Evolutionary conservation across 2,113 vertebrate genomes (phyloP).

Genomic region (Clarias batrachus): DNA sequence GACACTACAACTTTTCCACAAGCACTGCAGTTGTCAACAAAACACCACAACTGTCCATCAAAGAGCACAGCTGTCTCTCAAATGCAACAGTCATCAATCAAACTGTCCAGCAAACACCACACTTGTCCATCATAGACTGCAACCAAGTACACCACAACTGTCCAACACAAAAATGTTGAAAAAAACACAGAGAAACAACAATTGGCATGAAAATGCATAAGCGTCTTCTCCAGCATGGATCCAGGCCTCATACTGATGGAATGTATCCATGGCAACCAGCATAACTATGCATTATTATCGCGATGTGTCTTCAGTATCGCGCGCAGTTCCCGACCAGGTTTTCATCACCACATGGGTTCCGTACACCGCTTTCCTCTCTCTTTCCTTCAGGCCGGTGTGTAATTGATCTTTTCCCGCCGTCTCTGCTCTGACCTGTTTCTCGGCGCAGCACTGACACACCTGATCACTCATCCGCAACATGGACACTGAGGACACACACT

Average conservation of each 20-base stretch:
- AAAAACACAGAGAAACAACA: no score
- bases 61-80: no score
- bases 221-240: not conserved
- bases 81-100: no score
- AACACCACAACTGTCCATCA: no score
- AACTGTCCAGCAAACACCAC: no score
- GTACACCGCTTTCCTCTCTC: not conserved
- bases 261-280: no score
- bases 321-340: not conserved
- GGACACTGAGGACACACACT: not conserved
- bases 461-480: constrained; percentile 25
- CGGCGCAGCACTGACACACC: constrained; percentile 4
- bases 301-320: not conserved
- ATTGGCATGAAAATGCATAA: no score
- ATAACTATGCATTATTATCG: not conserved
- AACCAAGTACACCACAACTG: not conserved
- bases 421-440: constrained; percentile 10
- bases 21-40: no score
- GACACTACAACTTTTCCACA: no score
- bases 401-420: not conserved
- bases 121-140: no score
- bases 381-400: not conserved
- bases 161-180: not conserved
- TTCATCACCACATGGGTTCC: not conserved
- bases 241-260: no score